Base-by-base conservation (phyloP, 2,888 invertebrate species). In the Pyrochroa serraticornis region DNA sequence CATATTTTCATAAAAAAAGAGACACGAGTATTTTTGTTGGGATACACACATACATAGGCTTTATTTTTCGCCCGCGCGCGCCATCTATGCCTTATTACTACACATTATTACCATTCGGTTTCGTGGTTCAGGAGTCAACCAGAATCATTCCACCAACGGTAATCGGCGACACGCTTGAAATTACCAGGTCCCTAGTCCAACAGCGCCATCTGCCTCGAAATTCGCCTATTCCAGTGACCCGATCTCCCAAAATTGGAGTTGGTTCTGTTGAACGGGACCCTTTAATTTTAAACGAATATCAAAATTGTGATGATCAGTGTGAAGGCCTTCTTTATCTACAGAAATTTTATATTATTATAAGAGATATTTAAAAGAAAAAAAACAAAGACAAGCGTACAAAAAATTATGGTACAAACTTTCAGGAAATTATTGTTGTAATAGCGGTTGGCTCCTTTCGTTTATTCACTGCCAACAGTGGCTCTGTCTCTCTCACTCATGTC, bases 391-490 rank as follows among this genome's bases (percentile, higher is more conserved):
- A 71, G 72, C 72, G 75, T 75, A 77, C 75, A 76, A 77, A 76
- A 72, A 64, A 64, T 68, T 69, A 76, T 75, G 77, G 79, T 79
- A 79, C 78, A 79, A 78, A 78, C 68, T 71, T 78, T 77, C 77
- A 75, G 75, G 75, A 75, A 73, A 63, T 68, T 68, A 63, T 70
- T 66, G 62, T 63, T 64, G 55, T 67, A 70, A 62, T 68, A 65
- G 68, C 64, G 75, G 75, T 75, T 75, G 75, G 70, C 75, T 75
- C 75, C 75, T 69, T 67, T 61, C 54, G 60, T 61, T 71, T 68
- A 51, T 67, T 70, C 77, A 78, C 77, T 78, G 77, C 77, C 78
- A 71, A 68, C 75, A 75, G 76, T 76, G 77, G 71, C 75, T 77
- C 76, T 77, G 75, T 78, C 77, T 78, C 75, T 75, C 63, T 64